Conservation (phyloP, 2,113 vertebrate genomes). For the Nematolebias whitei region DNA sequence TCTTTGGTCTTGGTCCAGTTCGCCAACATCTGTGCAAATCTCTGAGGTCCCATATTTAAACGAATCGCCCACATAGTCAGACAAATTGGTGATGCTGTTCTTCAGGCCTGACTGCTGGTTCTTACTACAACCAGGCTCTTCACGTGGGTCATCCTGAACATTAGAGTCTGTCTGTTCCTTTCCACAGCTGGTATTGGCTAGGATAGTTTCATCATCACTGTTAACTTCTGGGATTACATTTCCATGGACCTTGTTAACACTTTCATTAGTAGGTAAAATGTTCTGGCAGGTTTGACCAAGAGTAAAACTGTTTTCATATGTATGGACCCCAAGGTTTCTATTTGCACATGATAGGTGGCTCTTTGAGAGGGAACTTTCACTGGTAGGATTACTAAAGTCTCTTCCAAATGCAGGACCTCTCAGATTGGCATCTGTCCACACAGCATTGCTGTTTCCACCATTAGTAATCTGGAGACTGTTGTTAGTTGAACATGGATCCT, state of each 20-base stretch:
- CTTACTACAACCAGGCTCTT: neutral
- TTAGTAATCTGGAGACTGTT: slow-evolving; percentile 1
- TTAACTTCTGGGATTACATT: slow-evolving; percentile 1
- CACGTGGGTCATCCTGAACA: slow-evolving; percentile 7
- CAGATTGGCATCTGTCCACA: neutral
- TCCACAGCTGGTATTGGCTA: neutral
- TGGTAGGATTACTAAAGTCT: slow-evolving; percentile 6
- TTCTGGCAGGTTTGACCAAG: slow-evolving; percentile 3
- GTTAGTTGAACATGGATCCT: neutral
- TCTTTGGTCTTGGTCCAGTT: slow-evolving; percentile 51
- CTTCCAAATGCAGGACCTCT: slow-evolving; percentile 9
- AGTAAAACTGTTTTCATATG: slow-evolving; percentile 10
- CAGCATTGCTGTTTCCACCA: slow-evolving; percentile 1
- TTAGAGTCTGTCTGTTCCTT: slow-evolving; percentile 10
- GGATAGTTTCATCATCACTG: neutral
- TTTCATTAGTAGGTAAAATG: neutral
- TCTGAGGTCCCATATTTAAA: slow-evolving; percentile 37
- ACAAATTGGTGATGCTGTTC: slow-evolving; percentile 39
- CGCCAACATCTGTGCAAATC: slow-evolving; percentile 36
- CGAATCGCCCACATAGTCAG: slow-evolving; percentile 35
- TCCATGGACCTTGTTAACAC: neutral
- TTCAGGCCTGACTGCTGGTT: slow-evolving; percentile 19
- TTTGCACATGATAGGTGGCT: neutral
- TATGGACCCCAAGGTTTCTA: neutral
- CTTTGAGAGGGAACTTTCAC: neutral